Evolutionary conservation across 2,113 vertebrate species (phyloP), one percentile per base, ranked within the genome.

Genomic region (Ictalurus punctatus): DNA sequence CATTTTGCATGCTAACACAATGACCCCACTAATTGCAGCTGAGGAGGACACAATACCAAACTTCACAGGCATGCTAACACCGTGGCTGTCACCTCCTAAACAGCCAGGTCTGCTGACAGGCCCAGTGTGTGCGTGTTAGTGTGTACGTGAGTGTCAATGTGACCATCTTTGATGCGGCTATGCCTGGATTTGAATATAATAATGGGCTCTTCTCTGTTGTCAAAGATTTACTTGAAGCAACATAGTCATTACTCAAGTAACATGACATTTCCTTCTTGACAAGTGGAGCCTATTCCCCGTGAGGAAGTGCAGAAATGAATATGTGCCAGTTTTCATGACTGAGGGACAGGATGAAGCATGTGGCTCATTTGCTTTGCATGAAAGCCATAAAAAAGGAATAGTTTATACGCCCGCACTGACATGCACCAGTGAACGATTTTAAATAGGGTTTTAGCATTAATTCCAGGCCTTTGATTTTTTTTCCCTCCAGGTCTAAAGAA

Each of bases 171-270:
- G 91, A 93, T 90, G 91, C n/a, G 56, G 90, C 91, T 94, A 90
- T 93, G 90, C 90, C 88, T 93, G 92, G 93, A 94, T 93, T 94
- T 90, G 92, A 90, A 92, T 94, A 93, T 95, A 95, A 96, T 96
- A 95, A 95, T 92, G 92, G 93, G 92, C 93, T 95, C 94, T 93
- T 91, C 94, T 90, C 92, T 92, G 93, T 94, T 94, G 94, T 95
- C 94, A 95, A 90, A 93, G 93, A 94, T 91, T 92, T 93, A 94
- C 92, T 94, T 92, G 91, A 92, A 94, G 93, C 94, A 93, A 94
- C 95, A 90, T 93, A 95, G 93, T 96, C 95, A 96, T 96, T 95
- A 96, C 92, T 79, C 82, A 92, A 89, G 90, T 92, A 94, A 94
- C 93, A 92, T 93, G 93, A 95, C 94, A 94, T 95, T 92, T 95